These are phyloP conservation scores for Hemicentrotus pulcherrimus DNA, from an alignment of 35 echinoderm and acorn worm genomes.

Conservation along the genomic window DNA sequence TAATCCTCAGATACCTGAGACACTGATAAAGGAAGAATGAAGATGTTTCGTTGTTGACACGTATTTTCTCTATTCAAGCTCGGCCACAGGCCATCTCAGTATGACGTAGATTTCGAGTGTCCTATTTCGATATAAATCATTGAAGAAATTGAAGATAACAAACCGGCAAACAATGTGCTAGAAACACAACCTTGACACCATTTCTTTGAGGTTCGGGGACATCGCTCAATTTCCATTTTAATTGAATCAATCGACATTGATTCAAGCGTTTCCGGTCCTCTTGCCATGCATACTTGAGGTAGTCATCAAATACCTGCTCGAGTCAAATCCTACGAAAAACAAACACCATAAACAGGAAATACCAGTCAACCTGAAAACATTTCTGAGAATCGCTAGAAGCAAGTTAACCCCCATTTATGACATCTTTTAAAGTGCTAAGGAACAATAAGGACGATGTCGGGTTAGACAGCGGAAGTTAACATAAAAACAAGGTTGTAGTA, in stretches of 20 bases:
- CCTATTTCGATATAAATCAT: neutral
- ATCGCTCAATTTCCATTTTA: neutral
- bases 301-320: neutral
- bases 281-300: neutral
- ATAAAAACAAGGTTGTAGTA: neutral
- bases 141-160: neutral
- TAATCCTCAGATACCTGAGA: neutral
- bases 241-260: neutral
- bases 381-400: neutral
- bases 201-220: neutral
- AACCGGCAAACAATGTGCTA: neutral
- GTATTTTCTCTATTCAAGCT: neutral
- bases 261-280: neutral
- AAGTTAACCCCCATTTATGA: neutral
- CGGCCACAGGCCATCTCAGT: neutral
- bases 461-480: neutral
- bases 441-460: neutral
- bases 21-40: neutral
- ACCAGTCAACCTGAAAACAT: neutral
- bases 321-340: neutral
- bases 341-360: neutral
- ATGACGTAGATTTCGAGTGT: neutral
- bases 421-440: neutral
- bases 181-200: neutral
- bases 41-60: neutral